Percentiles rank a stretch among this genome's conserved stretches.
phyloP scores from a whole-genome alignment of 2,888 invertebrate genomes.

The Oxyteleia sp. region DNA sequence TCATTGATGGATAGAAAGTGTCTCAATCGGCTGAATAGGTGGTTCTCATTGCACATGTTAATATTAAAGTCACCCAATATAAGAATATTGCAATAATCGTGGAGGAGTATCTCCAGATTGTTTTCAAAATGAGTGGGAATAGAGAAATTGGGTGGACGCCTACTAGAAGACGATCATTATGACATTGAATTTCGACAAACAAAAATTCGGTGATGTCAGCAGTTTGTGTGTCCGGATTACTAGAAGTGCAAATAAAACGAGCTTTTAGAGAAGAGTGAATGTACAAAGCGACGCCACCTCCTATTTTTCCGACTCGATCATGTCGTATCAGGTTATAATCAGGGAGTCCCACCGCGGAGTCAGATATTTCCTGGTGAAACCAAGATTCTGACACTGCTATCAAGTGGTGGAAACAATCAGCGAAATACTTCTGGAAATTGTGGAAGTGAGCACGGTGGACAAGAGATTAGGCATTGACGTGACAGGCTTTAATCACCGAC shows the following conservation, averaged over 20 bases:
- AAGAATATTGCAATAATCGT: background rate
- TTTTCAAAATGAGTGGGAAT: background rate
- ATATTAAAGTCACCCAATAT: constrained; percentile 39
- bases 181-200: background rate
- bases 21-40: background rate
- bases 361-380: constrained; percentile 10
- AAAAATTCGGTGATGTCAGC: constrained; percentile 11
- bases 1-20: background rate
- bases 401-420: background rate
- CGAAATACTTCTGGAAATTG: background rate
- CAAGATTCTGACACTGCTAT: constrained; percentile 33
- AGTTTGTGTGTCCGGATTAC: background rate
- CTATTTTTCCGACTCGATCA: background rate
- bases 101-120: background rate
- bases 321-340: constrained; percentile 13
- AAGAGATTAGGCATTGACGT: constrained; percentile 34
- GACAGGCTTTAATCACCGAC: too few species aligned
- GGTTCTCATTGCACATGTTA: background rate
- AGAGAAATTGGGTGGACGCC: constrained; percentile 14
- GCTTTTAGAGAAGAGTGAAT: background rate
- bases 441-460: background rate
- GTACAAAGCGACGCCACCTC: constrained; percentile 19
- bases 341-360: background rate
- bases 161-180: background rate
- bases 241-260: background rate